Evolutionary conservation across 2,797 vertebrate species (phyloP).

Genomic region (Hydrolagus colliei): DNA sequence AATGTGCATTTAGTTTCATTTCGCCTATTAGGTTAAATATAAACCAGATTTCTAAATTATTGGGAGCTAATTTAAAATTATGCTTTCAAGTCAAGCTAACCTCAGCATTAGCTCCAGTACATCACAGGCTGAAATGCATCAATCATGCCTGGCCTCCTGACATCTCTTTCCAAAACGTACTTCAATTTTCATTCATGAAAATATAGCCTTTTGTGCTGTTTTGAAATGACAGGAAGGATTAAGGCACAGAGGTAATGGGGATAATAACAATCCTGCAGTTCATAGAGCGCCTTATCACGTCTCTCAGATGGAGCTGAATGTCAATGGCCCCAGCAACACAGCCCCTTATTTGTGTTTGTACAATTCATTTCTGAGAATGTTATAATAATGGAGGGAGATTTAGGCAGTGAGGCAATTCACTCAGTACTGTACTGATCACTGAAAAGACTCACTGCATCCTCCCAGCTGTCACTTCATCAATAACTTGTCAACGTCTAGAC

Average conservation of each 20-base stretch:
- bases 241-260: no score
- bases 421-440: not conserved
- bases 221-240: not conserved
- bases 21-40: not conserved
- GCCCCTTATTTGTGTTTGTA: no score
- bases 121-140: not conserved
- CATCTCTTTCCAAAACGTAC: not conserved
- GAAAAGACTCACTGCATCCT: not conserved
- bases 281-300: no score
- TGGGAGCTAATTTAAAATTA: not conserved
- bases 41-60: not conserved
- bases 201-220: not conserved
- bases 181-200: conserved; percentile 16
- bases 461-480: not conserved
- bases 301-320: no score
- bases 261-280: no score
- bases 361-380: no score
- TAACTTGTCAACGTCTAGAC: not conserved
- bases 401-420: not conserved
- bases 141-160: not conserved
- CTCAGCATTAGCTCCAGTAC: not conserved
- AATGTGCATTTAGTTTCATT: not conserved
- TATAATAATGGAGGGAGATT: not conserved
- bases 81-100: not conserved
- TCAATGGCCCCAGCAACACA: no score